Percentiles rank a stretch among this genome's conserved stretches.
phyloP scores from a whole-genome alignment of 2,113 vertebrate species.

The Greenwoodochromis staneri region DNA sequence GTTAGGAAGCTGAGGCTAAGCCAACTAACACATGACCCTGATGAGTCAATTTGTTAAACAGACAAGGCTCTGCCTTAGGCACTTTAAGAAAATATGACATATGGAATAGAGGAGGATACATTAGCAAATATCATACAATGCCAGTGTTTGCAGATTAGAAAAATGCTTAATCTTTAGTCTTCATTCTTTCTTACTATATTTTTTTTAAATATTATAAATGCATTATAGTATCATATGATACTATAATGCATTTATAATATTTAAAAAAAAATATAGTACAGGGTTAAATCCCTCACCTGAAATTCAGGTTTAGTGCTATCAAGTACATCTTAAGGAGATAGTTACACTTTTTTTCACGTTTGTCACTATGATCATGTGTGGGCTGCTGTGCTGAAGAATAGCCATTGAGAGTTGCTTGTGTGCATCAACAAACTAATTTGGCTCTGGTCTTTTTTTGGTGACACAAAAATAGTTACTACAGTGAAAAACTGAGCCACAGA shows the following conservation, averaged over 20 bases:
- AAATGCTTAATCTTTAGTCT: background rate
- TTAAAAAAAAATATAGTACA: too few species aligned
- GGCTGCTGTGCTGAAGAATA: background rate
- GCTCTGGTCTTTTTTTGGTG: background rate
- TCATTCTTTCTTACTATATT: background rate
- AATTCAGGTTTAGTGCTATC: background rate
- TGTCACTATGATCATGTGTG: background rate
- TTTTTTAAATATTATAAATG: background rate
- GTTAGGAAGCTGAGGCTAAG: slow-evolving; percentile 55
- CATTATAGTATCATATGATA: background rate
- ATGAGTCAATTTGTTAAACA: slow-evolving; percentile 63
- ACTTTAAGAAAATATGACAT: slow-evolving; percentile 2
- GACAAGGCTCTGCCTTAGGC: slow-evolving; percentile 24
- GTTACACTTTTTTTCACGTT: background rate
- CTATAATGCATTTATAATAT: too few species aligned
- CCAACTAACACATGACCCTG: slow-evolving; percentile 58
- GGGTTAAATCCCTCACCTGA: background rate
- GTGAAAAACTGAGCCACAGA: background rate
- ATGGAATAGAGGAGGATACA: background rate
- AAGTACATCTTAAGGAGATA: background rate
- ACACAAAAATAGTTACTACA: background rate
- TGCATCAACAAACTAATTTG: background rate
- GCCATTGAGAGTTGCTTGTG: background rate
- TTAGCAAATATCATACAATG: background rate
- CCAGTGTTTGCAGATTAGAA: background rate